These are phyloP conservation scores for Salvelinus alpinus DNA, from an alignment of 2,113 vertebrate genomes.

Conservation along the genomic window DNA sequence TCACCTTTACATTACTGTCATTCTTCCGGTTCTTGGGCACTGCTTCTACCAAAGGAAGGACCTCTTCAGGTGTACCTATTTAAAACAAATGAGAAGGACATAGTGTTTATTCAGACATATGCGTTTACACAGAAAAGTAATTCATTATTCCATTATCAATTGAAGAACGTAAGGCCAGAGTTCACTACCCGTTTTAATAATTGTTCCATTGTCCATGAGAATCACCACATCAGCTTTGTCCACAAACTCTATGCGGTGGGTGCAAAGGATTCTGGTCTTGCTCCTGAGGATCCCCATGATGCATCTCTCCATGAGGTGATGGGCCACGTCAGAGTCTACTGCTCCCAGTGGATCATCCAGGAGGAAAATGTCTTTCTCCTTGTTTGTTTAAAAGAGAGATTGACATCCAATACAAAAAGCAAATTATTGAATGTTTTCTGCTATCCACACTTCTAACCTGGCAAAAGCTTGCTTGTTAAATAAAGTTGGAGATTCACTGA, in stretches of 20 bases:
- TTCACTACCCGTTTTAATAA: conserved; percentile 80
- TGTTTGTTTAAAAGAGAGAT: not conserved
- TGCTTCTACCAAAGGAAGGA: conserved; percentile 83
- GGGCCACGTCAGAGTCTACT: conserved; percentile 89
- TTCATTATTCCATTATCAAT: not conserved
- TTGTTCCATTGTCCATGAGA: conserved; percentile 85
- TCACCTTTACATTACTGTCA: conserved; percentile 50
- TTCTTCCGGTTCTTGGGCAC: conserved; percentile 62
- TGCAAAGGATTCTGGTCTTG: conserved; percentile 93
- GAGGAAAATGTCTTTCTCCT: conserved; percentile 94
- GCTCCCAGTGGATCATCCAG: conserved; percentile 95
- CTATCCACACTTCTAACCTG: not conserved
- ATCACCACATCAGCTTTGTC: conserved; percentile 82
- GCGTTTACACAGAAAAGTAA: not conserved
- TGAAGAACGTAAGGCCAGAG: too few relatives aligned
- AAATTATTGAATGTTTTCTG: too few relatives aligned
- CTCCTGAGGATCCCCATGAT: conserved; percentile 82
- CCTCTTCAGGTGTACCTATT: conserved; percentile 84
- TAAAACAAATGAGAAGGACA: conserved; percentile 4
- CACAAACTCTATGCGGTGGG: conserved; percentile 88
- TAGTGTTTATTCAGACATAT: too few relatives aligned
- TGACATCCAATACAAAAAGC: too few relatives aligned
- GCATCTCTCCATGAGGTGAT: conserved; percentile 89
- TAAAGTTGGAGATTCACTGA: not conserved
- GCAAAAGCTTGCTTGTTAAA: not conserved